Base-by-base conservation (phyloP, 1,140 invertebrate genomes). In the Procambarus virginalis region DNA sequence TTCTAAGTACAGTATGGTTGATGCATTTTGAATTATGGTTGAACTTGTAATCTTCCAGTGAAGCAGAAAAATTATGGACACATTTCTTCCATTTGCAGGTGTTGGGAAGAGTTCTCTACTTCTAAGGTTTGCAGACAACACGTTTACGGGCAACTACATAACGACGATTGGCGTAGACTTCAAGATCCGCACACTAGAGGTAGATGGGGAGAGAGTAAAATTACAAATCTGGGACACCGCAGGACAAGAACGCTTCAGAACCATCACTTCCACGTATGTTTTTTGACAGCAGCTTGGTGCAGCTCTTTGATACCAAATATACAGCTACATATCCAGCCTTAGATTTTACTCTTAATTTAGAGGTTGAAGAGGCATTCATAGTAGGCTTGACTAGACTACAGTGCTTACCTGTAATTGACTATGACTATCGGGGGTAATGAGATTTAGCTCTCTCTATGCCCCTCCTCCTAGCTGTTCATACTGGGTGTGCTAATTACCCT, bases 91-190 rank as follows among this genome's bases (percentile, higher is more conserved):
- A 20, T 93, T 96, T 96, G 86, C 94, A 99, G 98, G 98, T 95
- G 99, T 99, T 92, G 99, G 99, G 77, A 99, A 99, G 95, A 99
- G 98, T 94, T 99, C 98, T 93, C 95, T 99, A 58, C 95, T 99
- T n/a, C 95, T 99, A 85, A 95, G 99, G 91, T 99, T 99, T 94
- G 98, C 99, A 58, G 99, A 99, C 94, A 99, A 99, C 94, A 99
- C 98, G 90, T 99, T 99, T 94, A 97, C 97, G 93, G 98, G 98
- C 90, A 99, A 97, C 95, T 99, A 99, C 93, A 99, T 99, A 93
- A 99, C 99, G 68, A 99, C 99, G 49, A 99, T 99, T 94, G 99
- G 99, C 85, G 99, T 99, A 58, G 99, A 99, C 95, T 99, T 99
- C 94, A 99, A 99, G 96, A 99, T 99, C 93, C 96, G 98, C 93